Evolutionary conservation across 2,113 vertebrate species (phyloP), one percentile per base, ranked within the genome.

Genomic region (Salminus brasiliensis): DNA sequence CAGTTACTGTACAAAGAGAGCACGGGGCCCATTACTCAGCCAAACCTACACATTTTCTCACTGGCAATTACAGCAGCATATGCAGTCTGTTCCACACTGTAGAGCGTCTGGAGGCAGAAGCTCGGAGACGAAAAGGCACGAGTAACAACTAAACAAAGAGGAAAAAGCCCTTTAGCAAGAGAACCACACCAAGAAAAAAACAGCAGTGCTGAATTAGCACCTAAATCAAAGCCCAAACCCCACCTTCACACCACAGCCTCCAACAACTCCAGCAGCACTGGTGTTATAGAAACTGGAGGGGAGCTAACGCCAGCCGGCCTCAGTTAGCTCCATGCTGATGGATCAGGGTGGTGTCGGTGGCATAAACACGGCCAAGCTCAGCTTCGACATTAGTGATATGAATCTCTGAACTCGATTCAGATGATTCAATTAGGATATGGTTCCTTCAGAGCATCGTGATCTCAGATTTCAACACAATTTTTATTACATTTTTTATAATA

Each of bases 11-110:
- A 25, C 10, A 55, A 55, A 30, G 47, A 39, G 13, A 63, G 67
- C n/a, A 36, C 27, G 65, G 11, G 18, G 63, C 25, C 49, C 12
- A 36, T 27, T 34, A 1, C 25, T 34, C 4, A 43, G 49, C 75
- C 76, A 47, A 76, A 87, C 80, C 87, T 80, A 85, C 86, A 91
- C 86, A 81, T 86, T 80, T 87, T 82, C 65, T 69, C 52, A 69
- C 34, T 27, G 49, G 34, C 63, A 77, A 77, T 77, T 77, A 77
- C 12, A 55, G 45, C 13, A 53, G 62, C 74, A 76, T 29, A 66
- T 43, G 74, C 43, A 77, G 65, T 55, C 25, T 55, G 52, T 55
- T 55, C 52, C 52, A 55, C 52, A 25, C 49, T 68, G 49, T 45
- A 29, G 21, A 6, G 36, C 12, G 5, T 1, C 47, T n/a, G 43